phyloP scores from a whole-genome alignment of 2,888 invertebrate genomes.

The Drepanosiphum platanoidis region DNA sequence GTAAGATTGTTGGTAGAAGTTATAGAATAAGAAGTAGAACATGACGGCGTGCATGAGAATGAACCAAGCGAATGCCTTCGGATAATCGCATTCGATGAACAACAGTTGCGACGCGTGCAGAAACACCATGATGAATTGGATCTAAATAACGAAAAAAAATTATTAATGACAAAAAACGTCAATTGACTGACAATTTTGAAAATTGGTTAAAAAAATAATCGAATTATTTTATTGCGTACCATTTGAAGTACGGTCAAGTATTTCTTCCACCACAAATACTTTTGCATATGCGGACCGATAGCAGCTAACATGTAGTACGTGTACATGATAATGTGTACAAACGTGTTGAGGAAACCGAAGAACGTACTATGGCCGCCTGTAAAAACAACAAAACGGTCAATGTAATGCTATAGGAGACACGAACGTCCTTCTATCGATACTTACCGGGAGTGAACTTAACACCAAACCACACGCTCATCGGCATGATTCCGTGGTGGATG shows the following conservation, averaged over 20 bases:
- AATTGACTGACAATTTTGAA: slow-evolving; percentile 20
- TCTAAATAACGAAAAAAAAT: slow-evolving; percentile 71
- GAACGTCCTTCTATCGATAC: neutral
- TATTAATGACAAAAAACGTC: slow-evolving; percentile 62
- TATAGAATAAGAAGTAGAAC: slow-evolving; percentile 91
- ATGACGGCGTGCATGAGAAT: slow-evolving; percentile 91
- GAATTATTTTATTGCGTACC: slow-evolving; percentile 69
- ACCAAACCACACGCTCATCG: slow-evolving; percentile 92
- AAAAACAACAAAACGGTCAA: too few relatives aligned
- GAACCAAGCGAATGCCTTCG: slow-evolving; percentile 87
- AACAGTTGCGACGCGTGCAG: slow-evolving; percentile 89
- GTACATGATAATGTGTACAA: slow-evolving; percentile 96
- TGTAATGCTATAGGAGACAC: too few relatives aligned
- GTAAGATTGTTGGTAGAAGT: slow-evolving; percentile 88
- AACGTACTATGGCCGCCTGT: slow-evolving; percentile 91
- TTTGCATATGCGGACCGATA: slow-evolving; percentile 85
- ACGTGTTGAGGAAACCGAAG: slow-evolving; percentile 92
- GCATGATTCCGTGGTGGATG: slow-evolving; percentile 95
- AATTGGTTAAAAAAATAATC: neutral
- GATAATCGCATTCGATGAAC: slow-evolving; percentile 90
- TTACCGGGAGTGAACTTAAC: slow-evolving; percentile 74
- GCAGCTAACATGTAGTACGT: slow-evolving; percentile 89
- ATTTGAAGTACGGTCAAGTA: slow-evolving; percentile 92
- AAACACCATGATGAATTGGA: slow-evolving; percentile 89
- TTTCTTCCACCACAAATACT: slow-evolving; percentile 95